phyloP scores from a whole-genome alignment of 1,140 invertebrate genomes.

The Luehdorfia chinensis region DNA sequence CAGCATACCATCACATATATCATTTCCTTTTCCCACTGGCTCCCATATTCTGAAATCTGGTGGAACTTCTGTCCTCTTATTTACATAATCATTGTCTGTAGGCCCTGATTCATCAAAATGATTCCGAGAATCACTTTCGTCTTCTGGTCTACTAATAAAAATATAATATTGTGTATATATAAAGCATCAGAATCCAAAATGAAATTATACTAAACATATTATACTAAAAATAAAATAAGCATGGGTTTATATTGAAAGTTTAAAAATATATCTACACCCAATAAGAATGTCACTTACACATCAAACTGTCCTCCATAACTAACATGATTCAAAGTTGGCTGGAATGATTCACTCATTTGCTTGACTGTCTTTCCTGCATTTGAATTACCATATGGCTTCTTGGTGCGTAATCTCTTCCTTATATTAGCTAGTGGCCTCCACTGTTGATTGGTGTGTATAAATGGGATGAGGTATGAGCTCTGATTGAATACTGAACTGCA shows the following conservation, averaged over 20 bases:
- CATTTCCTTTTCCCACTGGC: constrained; percentile 27
- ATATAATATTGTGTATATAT: no score
- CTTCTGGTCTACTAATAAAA: constrained; percentile 1
- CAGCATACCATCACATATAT: constrained; percentile 27
- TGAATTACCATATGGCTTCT: constrained; percentile 32
- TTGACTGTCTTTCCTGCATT: constrained; percentile 33
- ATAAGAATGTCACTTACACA: constrained; percentile 44
- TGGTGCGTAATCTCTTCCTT: constrained; percentile 41
- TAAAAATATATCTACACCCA: no score
- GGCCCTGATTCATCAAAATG: constrained; percentile 19
- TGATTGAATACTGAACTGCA: constrained; percentile 35
- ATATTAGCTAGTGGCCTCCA: constrained; percentile 33
- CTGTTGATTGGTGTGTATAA: constrained; percentile 27
- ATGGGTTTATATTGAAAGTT: no score
- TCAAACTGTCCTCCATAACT: constrained; percentile 47
- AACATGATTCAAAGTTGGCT: constrained; percentile 40
- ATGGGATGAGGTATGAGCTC: constrained; percentile 23
- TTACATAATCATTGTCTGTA: constrained; percentile 8
- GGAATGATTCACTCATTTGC: constrained; percentile 53
- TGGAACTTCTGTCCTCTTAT: constrained; percentile 30
- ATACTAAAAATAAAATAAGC: no score
- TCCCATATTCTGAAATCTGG: constrained; percentile 57
- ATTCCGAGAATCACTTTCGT: constrained; percentile 13
- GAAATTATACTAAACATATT: no score
- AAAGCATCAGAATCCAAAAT: no score